These are phyloP conservation scores for Sicus ferrugineus DNA, from an alignment of 2,888 invertebrate genomes.

Conservation along the genomic window DNA sequence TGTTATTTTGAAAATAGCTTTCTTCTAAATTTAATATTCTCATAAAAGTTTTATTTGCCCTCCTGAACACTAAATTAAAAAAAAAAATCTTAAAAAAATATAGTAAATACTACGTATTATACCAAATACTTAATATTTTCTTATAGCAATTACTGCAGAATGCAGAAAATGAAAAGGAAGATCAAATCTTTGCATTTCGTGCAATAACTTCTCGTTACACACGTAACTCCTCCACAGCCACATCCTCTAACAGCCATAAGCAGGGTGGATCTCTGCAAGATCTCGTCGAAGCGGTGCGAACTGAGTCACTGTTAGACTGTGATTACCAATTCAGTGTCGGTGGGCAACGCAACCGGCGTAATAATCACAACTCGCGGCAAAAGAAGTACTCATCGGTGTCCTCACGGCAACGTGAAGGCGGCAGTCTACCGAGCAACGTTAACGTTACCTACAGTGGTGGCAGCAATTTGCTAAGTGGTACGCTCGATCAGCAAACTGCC, in stretches of 20 bases:
- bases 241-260: conserved; percentile 60
- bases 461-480: conserved; percentile 37
- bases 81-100: too few relatives aligned
- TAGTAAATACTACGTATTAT: not conserved
- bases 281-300: conserved; percentile 67
- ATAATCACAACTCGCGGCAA: conserved; percentile 60
- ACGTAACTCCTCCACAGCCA: conserved; percentile 50
- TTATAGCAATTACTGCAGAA: conserved; percentile 77
- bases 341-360: conserved; percentile 52
- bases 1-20: too few relatives aligned
- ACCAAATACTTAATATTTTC: conserved; percentile 15
- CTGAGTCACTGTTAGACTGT: conserved; percentile 59
- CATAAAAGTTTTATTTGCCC: not conserved
- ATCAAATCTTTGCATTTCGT: conserved; percentile 53
- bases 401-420: conserved; percentile 72
- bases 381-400: conserved; percentile 61
- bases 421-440: conserved; percentile 70
- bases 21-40: too few relatives aligned
- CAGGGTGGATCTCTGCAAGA: conserved; percentile 71
- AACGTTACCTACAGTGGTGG: conserved; percentile 61
- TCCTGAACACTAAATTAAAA: too few relatives aligned
- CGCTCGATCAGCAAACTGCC: conserved; percentile 39
- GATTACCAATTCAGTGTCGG: conserved; percentile 56
- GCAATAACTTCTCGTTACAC: conserved; percentile 59
- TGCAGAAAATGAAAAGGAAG: conserved; percentile 78